A percentile compares a stretch with the other conserved stretches of the same genome.
These are phyloP conservation scores for Otis tarda DNA, from an alignment of 2,113 vertebrate genomes.

Conservation along the genomic window DNA sequence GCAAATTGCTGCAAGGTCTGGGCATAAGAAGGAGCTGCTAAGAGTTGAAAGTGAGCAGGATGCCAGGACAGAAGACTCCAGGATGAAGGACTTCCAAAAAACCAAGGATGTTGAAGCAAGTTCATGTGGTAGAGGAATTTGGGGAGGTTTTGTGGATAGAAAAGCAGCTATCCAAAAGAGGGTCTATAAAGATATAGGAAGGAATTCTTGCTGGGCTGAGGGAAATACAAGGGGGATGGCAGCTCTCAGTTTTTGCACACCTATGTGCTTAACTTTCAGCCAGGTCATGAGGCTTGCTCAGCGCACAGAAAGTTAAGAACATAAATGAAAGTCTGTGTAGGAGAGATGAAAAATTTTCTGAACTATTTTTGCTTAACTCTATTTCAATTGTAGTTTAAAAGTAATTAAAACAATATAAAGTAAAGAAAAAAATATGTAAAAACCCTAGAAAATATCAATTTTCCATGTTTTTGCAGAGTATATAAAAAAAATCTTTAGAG, in stretches of 20 bases:
- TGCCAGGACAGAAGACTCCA: fast-evolving
- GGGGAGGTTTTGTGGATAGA: neutral
- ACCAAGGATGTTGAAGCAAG: neutral
- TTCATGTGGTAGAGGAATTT: neutral
- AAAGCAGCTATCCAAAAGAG: neutral
- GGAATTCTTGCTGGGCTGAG: neutral
- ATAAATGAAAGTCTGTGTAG: neutral
- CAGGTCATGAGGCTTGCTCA: neutral
- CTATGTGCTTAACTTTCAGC: neutral
- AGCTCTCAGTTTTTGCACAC: neutral
- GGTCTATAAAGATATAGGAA: neutral
- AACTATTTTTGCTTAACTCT: neutral
- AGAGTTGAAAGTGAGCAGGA: neutral
- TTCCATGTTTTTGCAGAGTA: neutral
- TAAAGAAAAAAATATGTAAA: neutral
- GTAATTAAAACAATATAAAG: neutral
- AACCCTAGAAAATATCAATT: neutral
- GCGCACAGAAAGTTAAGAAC: neutral
- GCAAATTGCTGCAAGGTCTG: neutral
- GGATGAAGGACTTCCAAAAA: neutral
- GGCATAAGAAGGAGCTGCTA: neutral
- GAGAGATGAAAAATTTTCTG: neutral
- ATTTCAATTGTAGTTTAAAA: neutral
- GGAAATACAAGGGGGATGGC: neutral
- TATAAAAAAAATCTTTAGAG: neutral